Base-by-base conservation (phyloP, 2,888 invertebrate genomes). In the Brachypterus glaber region DNA sequence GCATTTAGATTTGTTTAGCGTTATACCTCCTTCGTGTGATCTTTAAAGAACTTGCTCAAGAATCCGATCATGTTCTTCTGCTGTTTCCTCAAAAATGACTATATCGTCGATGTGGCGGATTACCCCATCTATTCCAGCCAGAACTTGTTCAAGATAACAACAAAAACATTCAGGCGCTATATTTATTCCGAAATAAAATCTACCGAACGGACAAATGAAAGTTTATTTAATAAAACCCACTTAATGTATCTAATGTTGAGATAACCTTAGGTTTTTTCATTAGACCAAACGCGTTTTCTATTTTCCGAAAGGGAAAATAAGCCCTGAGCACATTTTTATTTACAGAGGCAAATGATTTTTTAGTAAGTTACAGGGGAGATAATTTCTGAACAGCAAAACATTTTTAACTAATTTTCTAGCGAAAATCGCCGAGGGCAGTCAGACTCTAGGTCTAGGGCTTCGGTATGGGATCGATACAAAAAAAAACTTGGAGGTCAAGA, bases 1-100 rank as follows among this genome's bases (percentile, higher is more conserved):
- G 41, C 57, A 59, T 43, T 61, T 59, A 2, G 46, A 30, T 37
- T 43, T 36, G 33, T 56, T 56, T 3, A 56, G 11, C 1, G 51
- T 53, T 17, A 53, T 38, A 3, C 53, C 51, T 13, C 42, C 24
- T 16, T 43, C 14, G n/a, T 53, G 16, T 35, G 39, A 40, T 26
- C 34, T 15, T 17, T 56, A 40, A 8, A 55, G n/a, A n/a, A n/a
- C 51, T 38, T 44, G 30, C 18, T 30, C 29, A 16, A 56, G 15
- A 7, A 44, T 50, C 26, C 30, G 26, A 40, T 51, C 39, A 33
- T 52, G 52, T 11, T 50, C 29, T 37, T 50, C 48, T 11, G 37
- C 18, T 4, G 47, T 47, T 4, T 35, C n/a, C n/a, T n/a, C n/a
- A n/a, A n/a, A n/a, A n/a, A n/a, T n/a, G n/a, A n/a, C n/a, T n/a